phyloP scores from a whole-genome alignment of 2,113 vertebrate genomes.

The Helogale parvula region DNA sequence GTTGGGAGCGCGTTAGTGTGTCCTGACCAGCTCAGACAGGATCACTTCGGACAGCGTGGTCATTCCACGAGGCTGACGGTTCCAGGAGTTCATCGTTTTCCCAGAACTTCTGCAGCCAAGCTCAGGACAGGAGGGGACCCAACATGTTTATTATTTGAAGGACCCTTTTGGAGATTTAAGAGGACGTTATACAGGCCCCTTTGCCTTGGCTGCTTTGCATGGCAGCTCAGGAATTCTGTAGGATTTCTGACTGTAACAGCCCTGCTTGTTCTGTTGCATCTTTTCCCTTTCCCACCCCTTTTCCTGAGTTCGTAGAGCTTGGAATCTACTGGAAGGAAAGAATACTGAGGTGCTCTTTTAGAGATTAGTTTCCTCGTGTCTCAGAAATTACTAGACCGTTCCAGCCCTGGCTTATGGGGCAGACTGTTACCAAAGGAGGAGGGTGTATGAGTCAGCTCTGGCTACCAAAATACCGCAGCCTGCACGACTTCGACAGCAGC shows the following conservation, averaged over 20 bases:
- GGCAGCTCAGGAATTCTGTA: background rate
- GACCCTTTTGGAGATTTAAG: background rate
- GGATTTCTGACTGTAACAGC: background rate
- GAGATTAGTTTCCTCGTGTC: background rate
- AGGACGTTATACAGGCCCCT: background rate
- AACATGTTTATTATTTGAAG: slow-evolving; percentile 37
- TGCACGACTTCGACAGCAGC: background rate
- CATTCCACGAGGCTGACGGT: slow-evolving; percentile 64
- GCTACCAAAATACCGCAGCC: background rate
- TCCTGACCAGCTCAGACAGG: slow-evolving; percentile 74
- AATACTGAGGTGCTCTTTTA: background rate
- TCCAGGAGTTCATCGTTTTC: slow-evolving; percentile 68
- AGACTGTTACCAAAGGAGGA: background rate
- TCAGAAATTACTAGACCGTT: background rate
- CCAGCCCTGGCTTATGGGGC: background rate
- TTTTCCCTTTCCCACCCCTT: background rate
- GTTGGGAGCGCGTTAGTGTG: slow-evolving; percentile 50
- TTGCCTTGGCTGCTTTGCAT: background rate
- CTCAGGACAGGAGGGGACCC: slow-evolving; percentile 31
- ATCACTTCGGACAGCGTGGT: slow-evolving; percentile 64
- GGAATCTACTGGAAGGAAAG: background rate
- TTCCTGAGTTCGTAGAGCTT: background rate
- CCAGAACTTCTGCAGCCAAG: slow-evolving; percentile 67
- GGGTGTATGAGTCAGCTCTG: background rate
- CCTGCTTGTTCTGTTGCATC: background rate